A percentile compares a stretch with the other conserved stretches of the same genome.
phyloP scores from a whole-genome alignment of 1,140 invertebrate genomes.

The Scaptomyza graminum region DNA sequence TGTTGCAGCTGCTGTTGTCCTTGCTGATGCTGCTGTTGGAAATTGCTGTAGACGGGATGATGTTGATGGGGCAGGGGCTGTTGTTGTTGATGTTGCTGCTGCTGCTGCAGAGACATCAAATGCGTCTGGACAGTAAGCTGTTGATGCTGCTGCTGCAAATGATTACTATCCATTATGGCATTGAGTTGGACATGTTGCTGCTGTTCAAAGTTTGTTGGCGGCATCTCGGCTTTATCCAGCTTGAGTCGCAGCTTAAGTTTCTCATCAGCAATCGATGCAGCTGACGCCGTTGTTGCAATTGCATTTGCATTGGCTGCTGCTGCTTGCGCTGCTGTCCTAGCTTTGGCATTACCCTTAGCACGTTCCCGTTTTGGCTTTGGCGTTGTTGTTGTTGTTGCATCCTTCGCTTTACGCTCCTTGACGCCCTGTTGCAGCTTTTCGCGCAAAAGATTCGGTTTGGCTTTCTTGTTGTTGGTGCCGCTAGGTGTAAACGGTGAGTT shows the following conservation, averaged over 20 bases:
- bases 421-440: slow-evolving; percentile 78
- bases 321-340: slow-evolving; percentile 84
- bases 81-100: slow-evolving; percentile 49
- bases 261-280: slow-evolving; percentile 85
- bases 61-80: slow-evolving; percentile 45
- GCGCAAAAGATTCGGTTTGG: slow-evolving; percentile 73
- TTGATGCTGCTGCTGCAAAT: slow-evolving; percentile 45
- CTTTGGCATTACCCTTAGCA: slow-evolving; percentile 77
- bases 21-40: slow-evolving; percentile 34
- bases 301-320: slow-evolving; percentile 37
- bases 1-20: slow-evolving; percentile 24
- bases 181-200: slow-evolving; percentile 74
- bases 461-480: slow-evolving; percentile 53
- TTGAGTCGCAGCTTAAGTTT: slow-evolving; percentile 94
- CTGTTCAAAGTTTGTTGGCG: slow-evolving; percentile 88
- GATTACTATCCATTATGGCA: slow-evolving; percentile 44
- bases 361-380: slow-evolving; percentile 70
- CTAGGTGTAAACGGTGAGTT: slow-evolving; percentile 18
- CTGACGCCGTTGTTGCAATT: slow-evolving; percentile 68
- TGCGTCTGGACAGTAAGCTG: slow-evolving; percentile 56
- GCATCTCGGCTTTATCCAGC: slow-evolving; percentile 91
- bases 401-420: slow-evolving; percentile 80
- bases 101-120: slow-evolving; percentile 49
- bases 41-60: slow-evolving; percentile 3
- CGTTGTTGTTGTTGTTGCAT: slow-evolving; percentile 36